Conservation (phyloP, 2,797 vertebrate species). For the Anguilla pacifica region DNA sequence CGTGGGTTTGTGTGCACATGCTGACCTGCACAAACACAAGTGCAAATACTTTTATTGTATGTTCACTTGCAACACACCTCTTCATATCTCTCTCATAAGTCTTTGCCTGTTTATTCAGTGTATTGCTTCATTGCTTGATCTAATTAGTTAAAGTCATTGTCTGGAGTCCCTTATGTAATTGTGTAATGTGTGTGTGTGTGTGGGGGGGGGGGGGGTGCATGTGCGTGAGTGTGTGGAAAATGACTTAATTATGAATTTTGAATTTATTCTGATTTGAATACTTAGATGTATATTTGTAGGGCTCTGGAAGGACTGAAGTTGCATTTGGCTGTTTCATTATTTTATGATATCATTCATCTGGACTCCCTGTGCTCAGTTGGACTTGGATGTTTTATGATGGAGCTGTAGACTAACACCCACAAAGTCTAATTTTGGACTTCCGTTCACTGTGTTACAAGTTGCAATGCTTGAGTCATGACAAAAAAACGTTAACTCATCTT, state of each 20-base stretch:
- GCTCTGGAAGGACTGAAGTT: not conserved
- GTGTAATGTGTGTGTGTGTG: not conserved
- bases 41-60: constrained; percentile 18
- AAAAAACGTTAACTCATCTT: not conserved
- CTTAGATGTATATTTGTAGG: not conserved
- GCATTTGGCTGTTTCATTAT: not conserved
- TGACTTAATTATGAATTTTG: not conserved
- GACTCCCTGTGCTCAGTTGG: not conserved
- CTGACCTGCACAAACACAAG: not conserved
- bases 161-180: not conserved
- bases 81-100: constrained; percentile 1
- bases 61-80: constrained; percentile 3
- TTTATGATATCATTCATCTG: not conserved
- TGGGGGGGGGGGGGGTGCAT: no score
- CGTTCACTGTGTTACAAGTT: not conserved
- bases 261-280: not conserved
- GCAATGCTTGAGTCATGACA: not conserved
- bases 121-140: constrained; percentile 5
- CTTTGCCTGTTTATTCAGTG: not conserved
- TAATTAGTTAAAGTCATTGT: not conserved
- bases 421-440: not conserved
- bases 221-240: not conserved
- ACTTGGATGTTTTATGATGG: not conserved
- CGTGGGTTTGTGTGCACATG: constrained; percentile 1
- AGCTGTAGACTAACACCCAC: not conserved